A percentile compares a stretch with the other conserved stretches of the same genome.
phyloP scores from a whole-genome alignment of 2,797 vertebrate species.

The Merluccius polli region DNA sequence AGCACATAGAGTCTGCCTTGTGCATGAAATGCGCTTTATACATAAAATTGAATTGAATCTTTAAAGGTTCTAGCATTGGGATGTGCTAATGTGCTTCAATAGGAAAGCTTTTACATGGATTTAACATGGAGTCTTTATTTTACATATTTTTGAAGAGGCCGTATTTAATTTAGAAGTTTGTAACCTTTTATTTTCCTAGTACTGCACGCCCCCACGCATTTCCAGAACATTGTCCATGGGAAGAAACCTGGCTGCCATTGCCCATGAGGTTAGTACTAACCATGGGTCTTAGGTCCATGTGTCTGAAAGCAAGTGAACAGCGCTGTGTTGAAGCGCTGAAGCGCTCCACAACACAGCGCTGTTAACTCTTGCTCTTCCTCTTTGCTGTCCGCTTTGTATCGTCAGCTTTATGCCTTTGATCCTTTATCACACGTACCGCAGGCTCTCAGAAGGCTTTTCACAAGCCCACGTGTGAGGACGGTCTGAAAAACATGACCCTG shows the following conservation, averaged over 20 bases:
- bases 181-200: conserved; percentile 42
- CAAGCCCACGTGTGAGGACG: not conserved
- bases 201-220: conserved; percentile 69
- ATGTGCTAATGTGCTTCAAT: not conserved
- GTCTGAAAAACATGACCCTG: not conserved
- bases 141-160: not conserved
- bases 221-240: conserved; percentile 68
- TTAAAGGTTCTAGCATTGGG: too few species aligned
- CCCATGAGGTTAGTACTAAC: conserved; percentile 54
- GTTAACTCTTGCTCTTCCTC: not conserved
- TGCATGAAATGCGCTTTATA: too few species aligned
- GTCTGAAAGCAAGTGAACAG: conserved; percentile 2
- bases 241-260: conserved; percentile 65
- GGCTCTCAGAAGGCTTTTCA: not conserved
- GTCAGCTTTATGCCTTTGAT: not conserved
- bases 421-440: not conserved
- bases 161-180: conserved; percentile 32
- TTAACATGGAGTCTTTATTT: not conserved
- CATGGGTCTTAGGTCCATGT: conserved; percentile 5
- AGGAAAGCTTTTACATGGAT: not conserved
- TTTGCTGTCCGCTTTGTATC: not conserved
- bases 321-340: not conserved
- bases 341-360: too few species aligned
- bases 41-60: too few species aligned
- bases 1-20: too few species aligned